phyloP scores from a whole-genome alignment of 2,113 vertebrate species.

The Hemichromis elongatus region DNA sequence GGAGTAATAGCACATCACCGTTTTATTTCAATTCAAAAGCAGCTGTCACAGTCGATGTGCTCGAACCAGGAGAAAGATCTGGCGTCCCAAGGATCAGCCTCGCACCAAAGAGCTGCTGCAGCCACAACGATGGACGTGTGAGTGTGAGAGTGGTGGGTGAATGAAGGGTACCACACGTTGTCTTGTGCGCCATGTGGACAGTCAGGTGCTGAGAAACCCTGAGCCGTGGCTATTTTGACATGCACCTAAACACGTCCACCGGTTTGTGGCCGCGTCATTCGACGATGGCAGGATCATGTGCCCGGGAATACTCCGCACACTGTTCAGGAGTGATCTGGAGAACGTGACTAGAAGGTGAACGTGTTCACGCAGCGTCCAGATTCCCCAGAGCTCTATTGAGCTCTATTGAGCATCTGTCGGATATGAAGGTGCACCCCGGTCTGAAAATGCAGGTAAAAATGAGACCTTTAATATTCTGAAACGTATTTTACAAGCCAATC shows the following conservation, averaged over 20 bases:
- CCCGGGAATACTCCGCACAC: accelerated
- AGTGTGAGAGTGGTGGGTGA: neutral
- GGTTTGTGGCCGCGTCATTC: accelerated
- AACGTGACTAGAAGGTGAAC: neutral
- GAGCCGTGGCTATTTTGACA: neutral
- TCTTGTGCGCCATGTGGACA: neutral
- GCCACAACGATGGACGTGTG: neutral
- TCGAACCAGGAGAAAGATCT: neutral
- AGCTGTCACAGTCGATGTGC: neutral
- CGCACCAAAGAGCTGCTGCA: neutral
- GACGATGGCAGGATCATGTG: neutral
- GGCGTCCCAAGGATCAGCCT: neutral
- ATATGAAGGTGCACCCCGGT: neutral
- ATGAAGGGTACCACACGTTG: neutral
- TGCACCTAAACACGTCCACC: neutral
- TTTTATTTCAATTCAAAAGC: neutral
- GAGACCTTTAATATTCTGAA: neutral
- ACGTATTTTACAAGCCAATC: too few relatives aligned
- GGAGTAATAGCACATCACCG: neutral
- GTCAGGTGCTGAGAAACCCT: neutral
- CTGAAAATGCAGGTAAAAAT: neutral
- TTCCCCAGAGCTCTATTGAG: neutral
- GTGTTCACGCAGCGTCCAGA: accelerated
- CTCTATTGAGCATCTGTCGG: neutral
- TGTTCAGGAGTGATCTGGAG: neutral